A percentile compares a stretch with the other conserved stretches of the same genome.
phyloP scores from a whole-genome alignment of 2,888 invertebrate species.

The Thymelicus lineola region DNA sequence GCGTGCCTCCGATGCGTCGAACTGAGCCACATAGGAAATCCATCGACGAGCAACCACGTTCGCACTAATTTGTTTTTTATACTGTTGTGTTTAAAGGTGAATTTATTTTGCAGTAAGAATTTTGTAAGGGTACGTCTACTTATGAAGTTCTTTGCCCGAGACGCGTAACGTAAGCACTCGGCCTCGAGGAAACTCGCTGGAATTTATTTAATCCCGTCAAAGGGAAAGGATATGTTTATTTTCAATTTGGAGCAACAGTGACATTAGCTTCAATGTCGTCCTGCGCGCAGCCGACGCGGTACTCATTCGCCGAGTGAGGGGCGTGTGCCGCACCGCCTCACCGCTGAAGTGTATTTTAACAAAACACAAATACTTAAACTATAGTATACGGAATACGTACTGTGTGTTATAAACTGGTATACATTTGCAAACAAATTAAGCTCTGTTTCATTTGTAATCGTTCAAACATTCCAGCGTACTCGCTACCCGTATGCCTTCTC shows the following conservation, averaged over 20 bases:
- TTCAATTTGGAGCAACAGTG: constrained; percentile 36
- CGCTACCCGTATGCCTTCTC: too few relatives aligned
- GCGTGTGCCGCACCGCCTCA: constrained; percentile 12
- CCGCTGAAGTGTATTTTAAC: neutral
- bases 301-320: constrained; percentile 20
- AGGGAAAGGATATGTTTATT: constrained; percentile 35
- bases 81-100: neutral
- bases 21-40: constrained; percentile 26
- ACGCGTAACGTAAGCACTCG: constrained; percentile 33
- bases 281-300: neutral
- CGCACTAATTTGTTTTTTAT: constrained; percentile 5
- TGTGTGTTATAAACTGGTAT: neutral
- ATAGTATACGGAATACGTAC: neutral
- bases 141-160: constrained; percentile 31
- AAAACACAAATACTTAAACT: neutral
- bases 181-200: constrained; percentile 20
- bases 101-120: neutral
- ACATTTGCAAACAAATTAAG: too few relatives aligned
- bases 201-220: constrained; percentile 39
- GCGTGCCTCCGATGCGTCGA: constrained; percentile 21
- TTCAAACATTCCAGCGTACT: too few relatives aligned
- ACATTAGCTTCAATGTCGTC: constrained; percentile 28
- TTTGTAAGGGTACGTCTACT: constrained; percentile 20
- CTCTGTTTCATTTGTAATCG: too few relatives aligned
- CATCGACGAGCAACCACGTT: constrained; percentile 1